phyloP scores from a whole-genome alignment of 2,797 vertebrate species.

The Threskiornis aethiopicus region DNA sequence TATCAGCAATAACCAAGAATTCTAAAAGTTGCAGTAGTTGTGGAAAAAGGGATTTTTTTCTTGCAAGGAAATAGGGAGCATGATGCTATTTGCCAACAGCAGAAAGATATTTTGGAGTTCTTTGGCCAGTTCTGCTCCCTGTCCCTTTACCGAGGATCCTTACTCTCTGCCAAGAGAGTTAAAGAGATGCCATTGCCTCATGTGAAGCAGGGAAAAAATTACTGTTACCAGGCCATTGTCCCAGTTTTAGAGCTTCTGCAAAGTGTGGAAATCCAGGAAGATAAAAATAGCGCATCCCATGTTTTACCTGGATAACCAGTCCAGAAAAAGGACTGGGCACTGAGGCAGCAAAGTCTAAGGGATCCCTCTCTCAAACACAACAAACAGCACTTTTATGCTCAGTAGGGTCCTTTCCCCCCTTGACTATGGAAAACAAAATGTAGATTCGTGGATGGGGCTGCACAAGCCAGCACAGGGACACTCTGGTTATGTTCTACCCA shows the following conservation, averaged over 20 bases:
- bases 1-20: not conserved
- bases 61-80: not conserved
- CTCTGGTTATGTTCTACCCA: not conserved
- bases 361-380: not conserved
- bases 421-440: not conserved
- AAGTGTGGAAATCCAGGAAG: not conserved
- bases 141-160: not conserved
- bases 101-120: not conserved
- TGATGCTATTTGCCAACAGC: not conserved
- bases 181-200: not conserved
- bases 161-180: not conserved
- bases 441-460: not conserved
- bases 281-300: not conserved
- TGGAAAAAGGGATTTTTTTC: not conserved
- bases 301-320: not conserved
- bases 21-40: slow-evolving; percentile 2
- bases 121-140: not conserved
- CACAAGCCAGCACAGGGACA: slow-evolving; percentile 9
- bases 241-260: slow-evolving; percentile 9
- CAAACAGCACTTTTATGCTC: not conserved
- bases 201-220: not conserved
- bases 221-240: not conserved
- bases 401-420: not conserved
- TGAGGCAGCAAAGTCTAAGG: not conserved
- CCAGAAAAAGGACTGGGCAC: not conserved